A percentile compares a stretch with the other conserved stretches of the same genome.
phyloP scores from a whole-genome alignment of 2,888 invertebrate species.

The Microplitis deprimator region DNA sequence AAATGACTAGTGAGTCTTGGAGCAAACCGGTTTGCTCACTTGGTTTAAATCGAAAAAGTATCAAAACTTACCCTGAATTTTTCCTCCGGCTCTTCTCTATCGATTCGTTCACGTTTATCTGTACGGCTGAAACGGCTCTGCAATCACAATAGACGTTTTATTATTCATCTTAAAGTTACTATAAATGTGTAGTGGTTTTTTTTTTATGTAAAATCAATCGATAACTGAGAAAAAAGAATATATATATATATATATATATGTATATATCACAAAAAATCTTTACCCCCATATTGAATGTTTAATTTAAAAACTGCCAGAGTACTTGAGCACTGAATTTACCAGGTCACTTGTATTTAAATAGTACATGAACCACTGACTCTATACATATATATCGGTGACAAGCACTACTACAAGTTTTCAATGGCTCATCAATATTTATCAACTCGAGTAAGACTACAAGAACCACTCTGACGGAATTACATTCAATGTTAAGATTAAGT shows the following conservation, averaged over 20 bases:
- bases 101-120: constrained; percentile 54
- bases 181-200: not conserved
- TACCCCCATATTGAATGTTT: constrained; percentile 8
- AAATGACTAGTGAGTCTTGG: constrained; percentile 11
- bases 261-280: not conserved
- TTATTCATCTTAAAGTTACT: constrained; percentile 1
- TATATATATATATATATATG: constrained; percentile 2
- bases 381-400: not conserved
- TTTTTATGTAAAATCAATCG: not conserved
- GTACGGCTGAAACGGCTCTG: constrained; percentile 59
- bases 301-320: not conserved
- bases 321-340: not conserved
- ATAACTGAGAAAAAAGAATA: not conserved
- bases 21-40: constrained; percentile 5
- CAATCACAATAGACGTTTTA: constrained; percentile 42
- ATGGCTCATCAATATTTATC: constrained; percentile 18
- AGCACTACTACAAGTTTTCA: constrained; percentile 11
- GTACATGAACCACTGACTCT: not conserved
- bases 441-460: not conserved
- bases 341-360: constrained; percentile 15
- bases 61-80: constrained; percentile 60
- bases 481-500: not conserved
- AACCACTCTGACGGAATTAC: not conserved
- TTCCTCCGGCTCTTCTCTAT: constrained; percentile 51
- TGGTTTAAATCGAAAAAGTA: constrained; percentile 9